Base-by-base conservation (phyloP, 2,888 invertebrate genomes). In the Yponomeuta malinellus region DNA sequence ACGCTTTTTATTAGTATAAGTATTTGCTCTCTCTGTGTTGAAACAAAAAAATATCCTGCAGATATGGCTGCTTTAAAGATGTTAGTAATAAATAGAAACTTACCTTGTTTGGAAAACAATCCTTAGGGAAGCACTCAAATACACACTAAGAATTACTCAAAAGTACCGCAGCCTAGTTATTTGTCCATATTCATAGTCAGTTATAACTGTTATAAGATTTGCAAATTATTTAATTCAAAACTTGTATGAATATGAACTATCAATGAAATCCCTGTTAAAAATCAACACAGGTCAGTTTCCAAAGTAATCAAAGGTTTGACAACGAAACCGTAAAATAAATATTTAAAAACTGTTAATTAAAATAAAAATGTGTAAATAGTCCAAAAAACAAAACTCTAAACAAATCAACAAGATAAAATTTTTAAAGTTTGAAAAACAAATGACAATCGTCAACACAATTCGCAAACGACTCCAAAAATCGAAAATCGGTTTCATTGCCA, bases 401-500 rank as follows among this genome's bases (percentile, higher is more conserved):
- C 9, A 37, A 37, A 9, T 63, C 2, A 63, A n/a, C 23, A 29
- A 64, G 6, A 64, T 1, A 64, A 64, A 0, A 64, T 29, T 64
- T 9, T 10, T 12, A 15, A 31, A 64, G 3, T 23, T 64, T 29
- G 23, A 52, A 48, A 68, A 68, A 5, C 4, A 48, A 68, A 68
- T 48, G 10, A 29, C 23, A 48, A 10, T 3, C 10, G 23, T 68
- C 59, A 69, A 69, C 10, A n/a, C 10, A 69, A 69, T 69, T 23
- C 1, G 43, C 33, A 68, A 68, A 48, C 68, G 29, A 63, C 15
- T 52, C 10, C 10, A 52, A 12, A 59, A 43, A 9, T 63, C 0
- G 15, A 68, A 37, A 48, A 15, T 12, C 43, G 33, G 31, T 70
- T 70, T 65, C 70, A 70, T 65, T 65, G 70, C 65, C 65, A 70